Percentiles rank a stretch among this genome's conserved stretches.
These are phyloP conservation scores for Paelopatides confundens DNA, from an alignment of 53 echinoderm and acorn worm species.

Conservation along the genomic window DNA sequence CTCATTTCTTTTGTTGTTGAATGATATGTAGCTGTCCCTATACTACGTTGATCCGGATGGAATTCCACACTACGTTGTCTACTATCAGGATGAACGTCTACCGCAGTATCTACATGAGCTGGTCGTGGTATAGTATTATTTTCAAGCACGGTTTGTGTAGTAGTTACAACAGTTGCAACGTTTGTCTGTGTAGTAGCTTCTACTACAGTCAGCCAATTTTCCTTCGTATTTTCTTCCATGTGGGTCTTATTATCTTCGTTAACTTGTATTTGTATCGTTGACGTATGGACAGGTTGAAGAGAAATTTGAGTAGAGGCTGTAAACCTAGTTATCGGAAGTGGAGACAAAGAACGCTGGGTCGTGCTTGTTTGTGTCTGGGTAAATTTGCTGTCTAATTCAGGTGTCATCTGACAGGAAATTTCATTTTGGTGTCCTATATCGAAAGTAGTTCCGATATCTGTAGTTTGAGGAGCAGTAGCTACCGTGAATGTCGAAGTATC, in stretches of 20 bases:
- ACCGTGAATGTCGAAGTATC: background rate
- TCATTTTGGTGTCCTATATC: background rate
- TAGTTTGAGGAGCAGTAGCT: background rate
- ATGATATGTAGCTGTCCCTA: constrained; percentile 9
- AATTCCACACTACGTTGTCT: background rate
- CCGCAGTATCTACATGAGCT: background rate
- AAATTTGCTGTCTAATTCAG: background rate
- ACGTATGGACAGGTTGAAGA: background rate
- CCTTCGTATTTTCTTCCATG: background rate
- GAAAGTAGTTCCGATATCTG: background rate
- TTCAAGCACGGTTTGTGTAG: background rate
- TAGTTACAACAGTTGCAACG: background rate
- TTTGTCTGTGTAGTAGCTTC: constrained; percentile 28
- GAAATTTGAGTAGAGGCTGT: constrained; percentile 8
- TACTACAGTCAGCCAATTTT: background rate
- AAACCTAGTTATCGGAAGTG: background rate
- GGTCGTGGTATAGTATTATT: background rate
- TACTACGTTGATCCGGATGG: constrained; percentile 1
- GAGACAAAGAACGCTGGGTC: constrained; percentile 17
- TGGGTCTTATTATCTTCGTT: background rate
- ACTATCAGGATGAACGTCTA: background rate
- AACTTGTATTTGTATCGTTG: constrained; percentile 39
- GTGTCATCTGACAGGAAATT: background rate
- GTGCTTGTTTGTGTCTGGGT: background rate
- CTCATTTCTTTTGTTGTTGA: constrained; percentile 20